These are phyloP conservation scores for Steinernema khuongi DNA, from an alignment of 1,140 invertebrate genomes.

Conservation along the genomic window DNA sequence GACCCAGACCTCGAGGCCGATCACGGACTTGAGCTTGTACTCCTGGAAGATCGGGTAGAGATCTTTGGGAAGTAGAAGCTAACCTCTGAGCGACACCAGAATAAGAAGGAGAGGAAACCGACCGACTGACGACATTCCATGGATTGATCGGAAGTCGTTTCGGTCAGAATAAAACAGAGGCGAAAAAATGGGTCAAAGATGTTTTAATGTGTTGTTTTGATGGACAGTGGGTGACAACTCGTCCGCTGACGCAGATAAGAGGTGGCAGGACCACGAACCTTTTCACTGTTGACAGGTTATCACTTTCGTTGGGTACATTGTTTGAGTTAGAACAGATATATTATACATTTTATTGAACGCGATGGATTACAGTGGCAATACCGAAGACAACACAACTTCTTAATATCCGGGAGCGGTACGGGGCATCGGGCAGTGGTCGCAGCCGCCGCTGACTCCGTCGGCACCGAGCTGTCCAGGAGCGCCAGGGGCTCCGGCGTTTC, in stretches of 20 bases:
- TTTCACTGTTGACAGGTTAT: not conserved
- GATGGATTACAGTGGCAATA: not conserved
- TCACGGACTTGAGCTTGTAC: not conserved
- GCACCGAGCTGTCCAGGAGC: too few species aligned
- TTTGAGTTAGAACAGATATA: too few species aligned
- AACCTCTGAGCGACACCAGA: not conserved
- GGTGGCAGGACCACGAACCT: not conserved
- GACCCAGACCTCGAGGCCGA: conserved; percentile 21
- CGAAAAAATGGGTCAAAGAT: not conserved
- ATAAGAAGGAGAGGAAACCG: not conserved
- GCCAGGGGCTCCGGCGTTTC: not conserved
- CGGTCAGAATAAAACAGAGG: not conserved
- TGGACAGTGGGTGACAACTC: not conserved
- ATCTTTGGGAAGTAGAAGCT: not conserved
- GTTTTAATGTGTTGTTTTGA: not conserved
- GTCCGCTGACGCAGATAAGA: not conserved
- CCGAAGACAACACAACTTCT: not conserved
- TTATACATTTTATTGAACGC: not conserved
- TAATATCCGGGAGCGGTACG: conserved; percentile 39
- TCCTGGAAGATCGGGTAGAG: not conserved
- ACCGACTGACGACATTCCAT: not conserved
- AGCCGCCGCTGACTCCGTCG: conserved; percentile 27
- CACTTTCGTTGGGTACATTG: too few species aligned
- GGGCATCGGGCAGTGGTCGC: conserved; percentile 36
- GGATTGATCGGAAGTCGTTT: not conserved